Conservation (phyloP, 1,140 invertebrate species). For the Tenebrio molitor region DNA sequence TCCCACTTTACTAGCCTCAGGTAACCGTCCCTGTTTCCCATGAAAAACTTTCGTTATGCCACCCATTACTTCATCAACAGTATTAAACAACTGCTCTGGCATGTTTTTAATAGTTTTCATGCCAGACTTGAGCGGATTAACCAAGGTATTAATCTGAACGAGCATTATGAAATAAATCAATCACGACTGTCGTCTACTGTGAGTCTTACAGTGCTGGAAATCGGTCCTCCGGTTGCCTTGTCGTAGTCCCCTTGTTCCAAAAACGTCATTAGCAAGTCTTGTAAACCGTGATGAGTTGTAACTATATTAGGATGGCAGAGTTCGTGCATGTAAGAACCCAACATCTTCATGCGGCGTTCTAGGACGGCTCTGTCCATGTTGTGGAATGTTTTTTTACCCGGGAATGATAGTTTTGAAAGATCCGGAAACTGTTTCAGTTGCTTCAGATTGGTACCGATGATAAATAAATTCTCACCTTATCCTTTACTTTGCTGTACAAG, state of each 20-base stretch:
- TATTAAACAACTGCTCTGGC: constrained; percentile 86
- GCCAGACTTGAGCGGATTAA: constrained; percentile 86
- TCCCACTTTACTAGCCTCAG: constrained; percentile 70
- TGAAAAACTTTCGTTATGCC: constrained; percentile 70
- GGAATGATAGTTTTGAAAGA: constrained; percentile 85
- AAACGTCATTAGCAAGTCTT: constrained; percentile 81
- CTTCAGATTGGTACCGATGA: constrained; percentile 6
- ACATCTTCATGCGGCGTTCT: constrained; percentile 86
- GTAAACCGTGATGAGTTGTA: constrained; percentile 75
- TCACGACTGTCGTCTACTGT: not conserved
- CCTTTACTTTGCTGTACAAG: constrained; percentile 83
- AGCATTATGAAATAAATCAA: constrained; percentile 15
- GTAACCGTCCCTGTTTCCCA: constrained; percentile 55
- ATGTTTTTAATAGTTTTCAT: constrained; percentile 87
- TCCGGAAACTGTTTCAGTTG: constrained; percentile 78
- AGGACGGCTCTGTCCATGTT: constrained; percentile 91
- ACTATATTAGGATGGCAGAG: constrained; percentile 75
- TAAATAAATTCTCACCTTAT: constrained; percentile 71
- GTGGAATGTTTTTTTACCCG: constrained; percentile 94
- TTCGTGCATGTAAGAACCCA: constrained; percentile 87
- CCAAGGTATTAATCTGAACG: constrained; percentile 79
- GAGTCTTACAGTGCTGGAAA: constrained; percentile 71
- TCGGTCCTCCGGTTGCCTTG: constrained; percentile 73
- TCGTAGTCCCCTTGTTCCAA: constrained; percentile 86
- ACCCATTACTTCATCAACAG: constrained; percentile 87